These are phyloP conservation scores for Todiramphus chloris DNA, from an alignment of 2,113 vertebrate species.

Conservation along the genomic window DNA sequence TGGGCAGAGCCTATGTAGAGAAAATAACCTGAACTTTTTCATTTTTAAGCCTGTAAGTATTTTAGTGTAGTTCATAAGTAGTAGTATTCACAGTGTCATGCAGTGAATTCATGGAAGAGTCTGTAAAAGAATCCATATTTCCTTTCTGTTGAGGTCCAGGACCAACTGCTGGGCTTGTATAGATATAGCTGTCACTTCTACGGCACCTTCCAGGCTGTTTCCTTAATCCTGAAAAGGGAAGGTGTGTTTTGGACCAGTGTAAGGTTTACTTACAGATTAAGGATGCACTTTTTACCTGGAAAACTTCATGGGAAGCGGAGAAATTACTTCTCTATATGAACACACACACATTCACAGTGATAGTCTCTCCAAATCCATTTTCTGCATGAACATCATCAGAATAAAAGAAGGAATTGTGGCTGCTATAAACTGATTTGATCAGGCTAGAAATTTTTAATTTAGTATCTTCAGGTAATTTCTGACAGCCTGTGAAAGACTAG, in stretches of 20 bases:
- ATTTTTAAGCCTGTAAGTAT: not conserved
- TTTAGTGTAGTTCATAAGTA: not conserved
- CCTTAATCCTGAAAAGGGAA: not conserved
- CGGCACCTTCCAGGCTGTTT: not conserved
- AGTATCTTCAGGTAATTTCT: not conserved
- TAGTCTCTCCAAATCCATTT: not conserved
- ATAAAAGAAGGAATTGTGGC: not conserved
- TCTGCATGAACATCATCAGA: not conserved
- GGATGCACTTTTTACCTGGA: not conserved
- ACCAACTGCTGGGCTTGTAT: not conserved
- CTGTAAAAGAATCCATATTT: not conserved
- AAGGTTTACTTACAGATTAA: not conserved
- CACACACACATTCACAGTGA: not conserved
- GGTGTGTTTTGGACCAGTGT: not conserved
- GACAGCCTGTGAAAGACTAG: not conserved
- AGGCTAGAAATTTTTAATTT: not conserved
- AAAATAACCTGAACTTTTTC: not conserved
- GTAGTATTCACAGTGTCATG: not conserved
- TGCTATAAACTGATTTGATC: not conserved
- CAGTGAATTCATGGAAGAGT: not conserved
- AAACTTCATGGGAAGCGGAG: not conserved
- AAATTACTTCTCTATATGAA: not conserved
- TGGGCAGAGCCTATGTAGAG: not conserved
- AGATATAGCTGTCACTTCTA: not conserved
- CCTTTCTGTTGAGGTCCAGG: not conserved